Evolutionary conservation across 2,113 vertebrate species (phyloP).

Genomic region (Carassius auratus): DNA sequence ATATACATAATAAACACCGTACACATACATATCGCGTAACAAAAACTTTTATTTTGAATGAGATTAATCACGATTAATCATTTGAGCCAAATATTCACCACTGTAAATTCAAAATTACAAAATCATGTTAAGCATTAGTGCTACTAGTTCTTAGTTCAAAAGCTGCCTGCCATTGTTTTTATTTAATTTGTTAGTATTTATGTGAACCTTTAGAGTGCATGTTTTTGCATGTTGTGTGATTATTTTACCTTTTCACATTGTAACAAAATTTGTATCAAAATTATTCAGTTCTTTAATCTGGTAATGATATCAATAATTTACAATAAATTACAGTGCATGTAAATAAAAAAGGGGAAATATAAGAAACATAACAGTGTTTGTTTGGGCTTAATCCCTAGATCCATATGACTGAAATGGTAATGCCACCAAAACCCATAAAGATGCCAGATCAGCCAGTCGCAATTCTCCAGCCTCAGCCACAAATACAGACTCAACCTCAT

Average conservation of each 20-base stretch:
- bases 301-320: background rate
- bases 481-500: constrained; percentile 40
- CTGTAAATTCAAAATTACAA: background rate
- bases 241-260: background rate
- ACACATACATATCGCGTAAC: no score
- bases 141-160: background rate
- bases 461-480: constrained; percentile 58
- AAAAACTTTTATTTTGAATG: no score
- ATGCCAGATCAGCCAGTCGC: constrained; percentile 42
- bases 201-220: background rate
- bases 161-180: background rate
- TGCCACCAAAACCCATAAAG: constrained; percentile 33
- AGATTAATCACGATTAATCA: no score
- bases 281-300: background rate
- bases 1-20: no score
- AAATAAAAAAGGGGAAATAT: background rate
- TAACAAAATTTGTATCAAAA: background rate
- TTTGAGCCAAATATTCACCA: background rate
- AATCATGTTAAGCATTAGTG: background rate
- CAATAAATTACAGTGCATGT: background rate
- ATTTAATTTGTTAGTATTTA: background rate
- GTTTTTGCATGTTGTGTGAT: background rate
- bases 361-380: constrained; percentile 27
- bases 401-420: constrained; percentile 54
- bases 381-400: constrained; percentile 60